Evolutionary conservation across 1,140 invertebrate genomes (phyloP).

Genomic region (Lutraria rhynchaena): DNA sequence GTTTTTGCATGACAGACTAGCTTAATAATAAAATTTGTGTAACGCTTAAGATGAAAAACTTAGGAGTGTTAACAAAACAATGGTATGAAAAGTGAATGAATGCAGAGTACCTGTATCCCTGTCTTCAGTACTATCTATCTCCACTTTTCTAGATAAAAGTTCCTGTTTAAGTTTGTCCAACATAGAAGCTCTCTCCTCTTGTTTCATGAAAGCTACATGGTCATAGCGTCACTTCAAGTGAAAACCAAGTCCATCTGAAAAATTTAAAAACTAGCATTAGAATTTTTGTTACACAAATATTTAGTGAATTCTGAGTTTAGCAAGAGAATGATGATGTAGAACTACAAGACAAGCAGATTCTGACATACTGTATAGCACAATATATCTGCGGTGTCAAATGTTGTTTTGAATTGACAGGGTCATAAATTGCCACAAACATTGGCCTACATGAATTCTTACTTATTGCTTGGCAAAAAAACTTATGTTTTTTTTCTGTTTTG

Average conservation of each 20-base stretch:
- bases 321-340: neutral
- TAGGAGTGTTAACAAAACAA: too few relatives aligned
- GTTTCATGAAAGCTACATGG: slow-evolving; percentile 90
- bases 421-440: too few relatives aligned
- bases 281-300: too few relatives aligned
- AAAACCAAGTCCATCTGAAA: slow-evolving; percentile 88
- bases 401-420: neutral
- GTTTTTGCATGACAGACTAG: too few relatives aligned
- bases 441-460: too few relatives aligned
- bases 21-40: too few relatives aligned
- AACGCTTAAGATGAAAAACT: too few relatives aligned
- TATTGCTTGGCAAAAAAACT: neutral
- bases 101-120: slow-evolving; percentile 84
- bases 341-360: neutral
- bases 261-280: slow-evolving; percentile 17
- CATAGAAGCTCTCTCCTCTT: slow-evolving; percentile 88
- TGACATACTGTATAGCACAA: neutral
- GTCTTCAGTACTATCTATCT: slow-evolving; percentile 87
- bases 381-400: neutral
- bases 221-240: slow-evolving; percentile 90
- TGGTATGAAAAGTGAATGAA: too few relatives aligned
- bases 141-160: slow-evolving; percentile 86
- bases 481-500: too few relatives aligned
- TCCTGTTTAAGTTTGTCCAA: slow-evolving; percentile 87
- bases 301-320: neutral